phyloP scores from a whole-genome alignment of 2,888 invertebrate species.

The Rotaria sp. region DNA sequence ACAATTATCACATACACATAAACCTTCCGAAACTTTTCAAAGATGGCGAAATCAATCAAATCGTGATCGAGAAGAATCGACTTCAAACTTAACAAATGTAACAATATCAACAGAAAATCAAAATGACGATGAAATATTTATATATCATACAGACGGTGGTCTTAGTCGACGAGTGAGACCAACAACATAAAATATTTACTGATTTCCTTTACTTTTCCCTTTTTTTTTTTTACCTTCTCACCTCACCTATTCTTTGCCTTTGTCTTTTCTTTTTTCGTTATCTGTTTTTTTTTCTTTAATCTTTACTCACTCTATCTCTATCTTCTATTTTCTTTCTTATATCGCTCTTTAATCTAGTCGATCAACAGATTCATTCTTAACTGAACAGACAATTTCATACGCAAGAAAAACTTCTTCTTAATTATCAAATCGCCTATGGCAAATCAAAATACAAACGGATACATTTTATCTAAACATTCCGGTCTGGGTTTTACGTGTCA shows the following conservation, averaged over 20 bases:
- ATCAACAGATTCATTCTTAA: neutral
- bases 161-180: constrained; percentile 4
- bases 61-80: neutral
- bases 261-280: neutral
- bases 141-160: neutral
- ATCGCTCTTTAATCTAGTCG: constrained; percentile 10
- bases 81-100: neutral
- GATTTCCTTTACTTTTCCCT: neutral
- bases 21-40: neutral
- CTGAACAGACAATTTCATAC: neutral
- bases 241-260: neutral
- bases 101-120: neutral
- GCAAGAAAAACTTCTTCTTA: constrained; percentile 5
- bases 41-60: neutral
- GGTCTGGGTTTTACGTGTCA: neutral
- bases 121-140: constrained; percentile 8
- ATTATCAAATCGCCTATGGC: neutral
- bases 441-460: neutral
- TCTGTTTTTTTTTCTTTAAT: neutral
- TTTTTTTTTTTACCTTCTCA: neutral
- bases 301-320: neutral
- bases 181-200: neutral
- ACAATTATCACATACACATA: neutral
- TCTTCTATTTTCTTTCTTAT: neutral
- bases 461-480: neutral